Conservation (phyloP, 2,113 vertebrate genomes). For the Ceuthmochares aereus region DNA sequence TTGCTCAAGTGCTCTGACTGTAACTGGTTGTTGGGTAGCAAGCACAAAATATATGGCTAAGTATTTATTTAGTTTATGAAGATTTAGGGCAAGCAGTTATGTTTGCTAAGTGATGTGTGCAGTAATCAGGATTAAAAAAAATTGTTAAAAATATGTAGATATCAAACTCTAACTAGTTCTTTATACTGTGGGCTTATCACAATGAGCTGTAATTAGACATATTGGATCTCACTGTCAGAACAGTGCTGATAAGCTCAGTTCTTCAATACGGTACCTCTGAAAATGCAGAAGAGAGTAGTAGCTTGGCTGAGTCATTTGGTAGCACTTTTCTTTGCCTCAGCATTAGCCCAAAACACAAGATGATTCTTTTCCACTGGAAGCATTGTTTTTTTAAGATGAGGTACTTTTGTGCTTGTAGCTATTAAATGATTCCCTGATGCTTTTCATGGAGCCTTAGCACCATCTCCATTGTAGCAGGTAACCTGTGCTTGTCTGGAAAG, state of each 20-base stretch:
- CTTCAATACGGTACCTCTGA: neutral
- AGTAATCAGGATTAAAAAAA: neutral
- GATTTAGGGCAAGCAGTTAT: neutral
- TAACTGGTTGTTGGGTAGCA: neutral
- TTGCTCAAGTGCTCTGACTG: neutral
- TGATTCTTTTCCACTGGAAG: neutral
- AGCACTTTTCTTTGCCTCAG: neutral
- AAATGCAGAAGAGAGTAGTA: neutral
- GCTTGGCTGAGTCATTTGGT: neutral
- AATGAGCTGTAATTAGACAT: rapidly evolving
- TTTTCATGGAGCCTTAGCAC: slow-evolving; percentile 1
- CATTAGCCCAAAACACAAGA: neutral
- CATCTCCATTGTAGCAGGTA: slow-evolving; percentile 14
- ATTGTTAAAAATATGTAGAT: neutral
- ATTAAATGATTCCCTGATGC: slow-evolving; percentile 15
- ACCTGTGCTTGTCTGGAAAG: slow-evolving; percentile 44
- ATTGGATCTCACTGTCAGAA: neutral
- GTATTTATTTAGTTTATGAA: neutral
- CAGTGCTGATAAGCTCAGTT: neutral
- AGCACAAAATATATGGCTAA: neutral
- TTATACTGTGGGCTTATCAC: neutral
- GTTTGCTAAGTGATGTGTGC: neutral
- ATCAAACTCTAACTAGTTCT: neutral
- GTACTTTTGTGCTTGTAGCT: neutral
- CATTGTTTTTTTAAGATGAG: neutral